phyloP scores from a whole-genome alignment of 2,113 vertebrate species.

The Amia ocellicauda region DNA sequence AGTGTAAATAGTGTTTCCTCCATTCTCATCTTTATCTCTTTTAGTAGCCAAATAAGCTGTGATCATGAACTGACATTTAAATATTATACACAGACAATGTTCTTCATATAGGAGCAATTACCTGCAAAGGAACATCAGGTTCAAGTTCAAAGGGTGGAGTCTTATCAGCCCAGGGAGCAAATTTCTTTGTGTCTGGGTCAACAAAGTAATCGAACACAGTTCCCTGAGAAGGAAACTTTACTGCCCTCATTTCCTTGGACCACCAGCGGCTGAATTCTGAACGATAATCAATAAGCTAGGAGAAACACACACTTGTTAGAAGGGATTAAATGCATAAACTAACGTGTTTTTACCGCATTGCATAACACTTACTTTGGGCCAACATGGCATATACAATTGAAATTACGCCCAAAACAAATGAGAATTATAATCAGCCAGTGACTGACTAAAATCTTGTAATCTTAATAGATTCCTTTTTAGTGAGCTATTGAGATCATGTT shows the following conservation, averaged over 20 bases:
- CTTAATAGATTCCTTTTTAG: no score
- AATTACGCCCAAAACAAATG: neutral
- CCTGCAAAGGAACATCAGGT: slow-evolving; percentile 62
- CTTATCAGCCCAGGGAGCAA: slow-evolving; percentile 68
- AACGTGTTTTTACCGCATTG: neutral
- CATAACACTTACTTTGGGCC: no score
- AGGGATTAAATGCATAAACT: neutral
- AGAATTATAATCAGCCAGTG: neutral
- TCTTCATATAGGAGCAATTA: no score
- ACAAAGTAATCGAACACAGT: slow-evolving; percentile 82
- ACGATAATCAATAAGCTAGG: slow-evolving; percentile 72
- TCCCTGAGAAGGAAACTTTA: slow-evolving; percentile 72
- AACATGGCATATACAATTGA: neutral
- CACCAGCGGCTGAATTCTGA: slow-evolving; percentile 78
- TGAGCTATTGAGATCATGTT: no score
- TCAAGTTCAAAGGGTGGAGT: slow-evolving; percentile 62
- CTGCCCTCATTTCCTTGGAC: slow-evolving; percentile 75
- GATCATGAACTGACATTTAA: no score
- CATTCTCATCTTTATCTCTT: no score
- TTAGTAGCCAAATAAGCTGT: no score
- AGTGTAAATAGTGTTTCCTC: no score
- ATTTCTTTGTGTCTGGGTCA: slow-evolving; percentile 71
- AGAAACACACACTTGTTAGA: slow-evolving; percentile 13
- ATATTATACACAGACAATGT: no score
- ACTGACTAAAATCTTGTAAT: no score